Conservation (phyloP, 2,113 vertebrate genomes). For the Agapornis roseicollis region DNA sequence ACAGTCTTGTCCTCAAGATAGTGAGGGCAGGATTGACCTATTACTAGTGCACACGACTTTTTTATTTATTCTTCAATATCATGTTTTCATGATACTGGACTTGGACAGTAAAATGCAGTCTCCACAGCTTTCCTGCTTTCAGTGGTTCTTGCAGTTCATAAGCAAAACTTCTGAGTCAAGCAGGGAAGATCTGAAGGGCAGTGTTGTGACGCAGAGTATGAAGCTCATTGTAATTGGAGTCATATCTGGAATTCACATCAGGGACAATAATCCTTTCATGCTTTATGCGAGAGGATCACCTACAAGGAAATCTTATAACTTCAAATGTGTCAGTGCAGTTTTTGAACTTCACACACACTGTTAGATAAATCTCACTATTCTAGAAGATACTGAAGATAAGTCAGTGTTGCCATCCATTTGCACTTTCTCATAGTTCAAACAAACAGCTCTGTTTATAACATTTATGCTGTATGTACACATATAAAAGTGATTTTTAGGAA, state of each 20-base stretch:
- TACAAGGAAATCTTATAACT: not conserved
- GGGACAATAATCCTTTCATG: not conserved
- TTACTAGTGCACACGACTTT: not conserved
- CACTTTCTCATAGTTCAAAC: not conserved
- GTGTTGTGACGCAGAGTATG: not conserved
- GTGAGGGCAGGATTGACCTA: not conserved
- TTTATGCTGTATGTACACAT: not conserved
- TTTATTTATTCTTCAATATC: not conserved
- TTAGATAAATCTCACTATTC: not conserved
- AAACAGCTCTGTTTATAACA: not conserved
- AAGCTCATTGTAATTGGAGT: not conserved
- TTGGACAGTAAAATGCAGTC: not conserved
- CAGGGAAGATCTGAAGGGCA: not conserved
- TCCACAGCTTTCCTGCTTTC: not conserved
- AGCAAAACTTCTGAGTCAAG: not conserved
- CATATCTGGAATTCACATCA: not conserved
- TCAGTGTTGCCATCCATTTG: not conserved
- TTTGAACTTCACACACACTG: not conserved
- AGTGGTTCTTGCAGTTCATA: not conserved
- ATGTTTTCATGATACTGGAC: not conserved
- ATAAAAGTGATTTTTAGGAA: not conserved
- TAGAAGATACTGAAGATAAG: not conserved
- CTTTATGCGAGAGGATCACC: not conserved
- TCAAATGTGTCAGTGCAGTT: not conserved
- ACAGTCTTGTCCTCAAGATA: not conserved